A percentile compares a stretch with the other conserved stretches of the same genome.
phyloP scores from a whole-genome alignment of 2,797 vertebrate genomes.

The Xenentodon cancila region DNA sequence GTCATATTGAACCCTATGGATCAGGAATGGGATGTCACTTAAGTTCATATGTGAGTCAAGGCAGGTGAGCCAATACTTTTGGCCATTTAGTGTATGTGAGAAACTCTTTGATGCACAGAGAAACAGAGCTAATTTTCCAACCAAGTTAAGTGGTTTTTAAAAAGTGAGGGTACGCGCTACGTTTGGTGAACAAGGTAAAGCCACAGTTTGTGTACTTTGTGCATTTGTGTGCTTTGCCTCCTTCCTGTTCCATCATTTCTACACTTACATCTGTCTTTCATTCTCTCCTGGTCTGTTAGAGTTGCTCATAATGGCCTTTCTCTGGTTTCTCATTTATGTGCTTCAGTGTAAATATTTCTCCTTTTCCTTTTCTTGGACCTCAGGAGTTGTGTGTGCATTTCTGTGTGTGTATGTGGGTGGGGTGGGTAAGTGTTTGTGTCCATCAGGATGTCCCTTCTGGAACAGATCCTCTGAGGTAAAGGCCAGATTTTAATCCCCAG shows the following conservation, averaged over 20 bases:
- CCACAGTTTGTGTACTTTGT: neutral
- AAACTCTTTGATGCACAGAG: neutral
- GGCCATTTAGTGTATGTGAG: no score
- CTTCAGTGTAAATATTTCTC: neutral
- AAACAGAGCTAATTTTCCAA: neutral
- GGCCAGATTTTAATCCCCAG: constrained; percentile 81
- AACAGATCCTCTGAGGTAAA: constrained; percentile 80
- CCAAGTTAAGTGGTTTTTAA: neutral
- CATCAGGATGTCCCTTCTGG: constrained; percentile 62
- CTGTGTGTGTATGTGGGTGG: neutral
- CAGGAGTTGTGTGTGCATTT: neutral
- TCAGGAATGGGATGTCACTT: no score
- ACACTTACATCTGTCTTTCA: neutral
- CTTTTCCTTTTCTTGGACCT: neutral
- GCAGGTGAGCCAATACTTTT: no score
- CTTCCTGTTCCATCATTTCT: neutral
- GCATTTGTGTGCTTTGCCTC: neutral
- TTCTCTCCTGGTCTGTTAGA: neutral
- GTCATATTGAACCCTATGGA: no score
- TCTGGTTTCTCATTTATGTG: neutral
- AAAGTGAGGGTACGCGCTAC: neutral
- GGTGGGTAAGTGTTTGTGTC: neutral
- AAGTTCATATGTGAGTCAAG: no score
- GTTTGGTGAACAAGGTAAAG: neutral
- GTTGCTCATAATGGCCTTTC: no score